Conservation (phyloP, 2,888 invertebrate species). For the Nephrotoma flavescens region DNA sequence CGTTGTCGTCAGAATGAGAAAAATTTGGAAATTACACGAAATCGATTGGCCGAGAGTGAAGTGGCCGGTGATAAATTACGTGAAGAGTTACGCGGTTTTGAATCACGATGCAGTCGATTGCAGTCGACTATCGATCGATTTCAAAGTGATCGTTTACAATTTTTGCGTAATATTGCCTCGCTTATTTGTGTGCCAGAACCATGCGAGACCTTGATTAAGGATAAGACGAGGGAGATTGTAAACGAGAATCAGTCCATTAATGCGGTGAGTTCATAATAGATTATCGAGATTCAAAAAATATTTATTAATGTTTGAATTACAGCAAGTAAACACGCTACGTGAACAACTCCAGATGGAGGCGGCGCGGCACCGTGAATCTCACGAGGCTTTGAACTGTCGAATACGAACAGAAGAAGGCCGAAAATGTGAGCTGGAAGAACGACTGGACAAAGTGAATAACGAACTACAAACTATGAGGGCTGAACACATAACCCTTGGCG, state of each 20-base stretch:
- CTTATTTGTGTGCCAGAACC: constrained; percentile 55
- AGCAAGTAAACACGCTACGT: constrained; percentile 64
- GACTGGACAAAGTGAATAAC: constrained; percentile 62
- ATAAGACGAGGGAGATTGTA: constrained; percentile 59
- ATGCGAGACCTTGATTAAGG: constrained; percentile 62
- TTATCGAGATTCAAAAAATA: background rate
- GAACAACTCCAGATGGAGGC: constrained; percentile 60
- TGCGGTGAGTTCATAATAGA: constrained; percentile 38
- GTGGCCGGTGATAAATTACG: constrained; percentile 41
- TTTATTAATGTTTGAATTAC: constrained; percentile 11
- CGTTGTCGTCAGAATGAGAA: constrained; percentile 59
- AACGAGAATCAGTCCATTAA: constrained; percentile 63
- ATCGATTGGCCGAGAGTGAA: constrained; percentile 59
- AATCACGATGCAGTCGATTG: constrained; percentile 30
- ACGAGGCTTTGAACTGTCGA: constrained; percentile 49
- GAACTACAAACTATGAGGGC: constrained; percentile 52
- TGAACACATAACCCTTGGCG: constrained; percentile 41
- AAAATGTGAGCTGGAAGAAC: constrained; percentile 53
- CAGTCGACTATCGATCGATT: constrained; percentile 28
- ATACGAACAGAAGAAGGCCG: constrained; percentile 48
- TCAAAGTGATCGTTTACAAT: constrained; percentile 30
- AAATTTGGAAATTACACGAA: constrained; percentile 56
- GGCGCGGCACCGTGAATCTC: constrained; percentile 40
- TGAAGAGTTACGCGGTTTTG: constrained; percentile 31
- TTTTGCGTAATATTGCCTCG: constrained; percentile 25